Evolutionary conservation across 1,140 invertebrate species (phyloP).

Genomic region (Drosophila kurseongensis): DNA sequence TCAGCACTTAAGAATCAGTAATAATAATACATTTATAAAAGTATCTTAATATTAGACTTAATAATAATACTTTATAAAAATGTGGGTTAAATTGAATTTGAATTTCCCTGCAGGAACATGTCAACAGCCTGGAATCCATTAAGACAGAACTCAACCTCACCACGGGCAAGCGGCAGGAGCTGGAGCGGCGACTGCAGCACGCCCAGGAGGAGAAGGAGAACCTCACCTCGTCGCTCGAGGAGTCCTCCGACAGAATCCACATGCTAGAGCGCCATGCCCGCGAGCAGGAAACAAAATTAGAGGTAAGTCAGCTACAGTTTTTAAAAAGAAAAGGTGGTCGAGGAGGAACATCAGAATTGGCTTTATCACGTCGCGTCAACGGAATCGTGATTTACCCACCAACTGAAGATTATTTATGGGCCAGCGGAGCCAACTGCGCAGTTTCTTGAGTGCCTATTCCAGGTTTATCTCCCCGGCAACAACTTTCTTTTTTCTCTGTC

Average conservation of each 20-base stretch:
- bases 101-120: constrained; percentile 89
- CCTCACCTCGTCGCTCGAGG: constrained; percentile 91
- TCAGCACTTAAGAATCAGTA: too few species aligned
- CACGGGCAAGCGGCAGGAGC: constrained; percentile 92
- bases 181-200: constrained; percentile 91
- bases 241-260: constrained; percentile 94
- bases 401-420: constrained; percentile 66
- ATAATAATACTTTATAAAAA: too few species aligned
- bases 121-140: constrained; percentile 94
- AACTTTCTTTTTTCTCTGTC: constrained; percentile 63
- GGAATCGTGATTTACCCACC: constrained; percentile 63
- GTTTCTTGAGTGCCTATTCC: constrained; percentile 59
- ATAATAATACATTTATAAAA: too few species aligned
- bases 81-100: neutral
- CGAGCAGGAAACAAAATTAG: constrained; percentile 90
- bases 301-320: constrained; percentile 56
- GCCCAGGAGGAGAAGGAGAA: constrained; percentile 92
- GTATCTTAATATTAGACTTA: too few species aligned
- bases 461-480: constrained; percentile 48
- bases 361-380: constrained; percentile 59
- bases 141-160: constrained; percentile 94
- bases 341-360: constrained; percentile 24
- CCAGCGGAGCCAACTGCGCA: constrained; percentile 62
- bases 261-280: constrained; percentile 93
- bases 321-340: neutral